Base-by-base conservation (phyloP, 2,797 vertebrate species). In the Linurgus olivaceus region DNA sequence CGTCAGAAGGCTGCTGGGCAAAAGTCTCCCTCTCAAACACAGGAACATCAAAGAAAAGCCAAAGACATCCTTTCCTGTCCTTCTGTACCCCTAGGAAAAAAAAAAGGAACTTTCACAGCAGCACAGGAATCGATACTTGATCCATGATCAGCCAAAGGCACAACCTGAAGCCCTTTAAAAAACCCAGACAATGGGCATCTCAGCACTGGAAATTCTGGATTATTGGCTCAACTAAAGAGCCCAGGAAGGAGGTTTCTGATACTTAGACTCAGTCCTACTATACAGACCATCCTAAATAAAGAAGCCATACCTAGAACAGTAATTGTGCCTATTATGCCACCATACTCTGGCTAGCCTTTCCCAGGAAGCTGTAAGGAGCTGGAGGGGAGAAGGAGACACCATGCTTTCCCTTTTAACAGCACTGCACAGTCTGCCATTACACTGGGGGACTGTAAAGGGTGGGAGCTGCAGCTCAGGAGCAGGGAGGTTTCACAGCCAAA, bases 261-360 rank as follows among this genome's bases (percentile, higher is more conserved):
- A 40, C 13, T 63, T 47, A 79, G 2, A 33, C 57, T 70, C n/a
- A 66, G n/a, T 13, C 16, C 26, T 86, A 13, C 35, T 37, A 29
- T 13, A 28, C 0, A 17, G 9, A 61, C 18, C 4, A 62, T 16
- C 26, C 24, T 71, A 42, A 62, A 31, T 21, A 47, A 70, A 20
- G 14, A 63, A 68, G 21, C 7, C 40, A 44, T 25, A 29, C 13
- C 24, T 47, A 45, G 66, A 45, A 52, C 2, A 62, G 47, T 21
- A 42, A 59, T 17, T 0, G 0, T 28, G 31, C 25, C 74, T 1
- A 0, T 78, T 52, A 29, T 3, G 13, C 19, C 18, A 38, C 19
- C 31, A 25, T 11, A 33, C 21, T 28, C 11, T 0, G 0, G 31
- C 8, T 6, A 72, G n/a, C 10, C 38, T 55, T 58, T 70, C 90